Base-by-base conservation (phyloP, 2,113 vertebrate genomes). In the Menidia beryllina region DNA sequence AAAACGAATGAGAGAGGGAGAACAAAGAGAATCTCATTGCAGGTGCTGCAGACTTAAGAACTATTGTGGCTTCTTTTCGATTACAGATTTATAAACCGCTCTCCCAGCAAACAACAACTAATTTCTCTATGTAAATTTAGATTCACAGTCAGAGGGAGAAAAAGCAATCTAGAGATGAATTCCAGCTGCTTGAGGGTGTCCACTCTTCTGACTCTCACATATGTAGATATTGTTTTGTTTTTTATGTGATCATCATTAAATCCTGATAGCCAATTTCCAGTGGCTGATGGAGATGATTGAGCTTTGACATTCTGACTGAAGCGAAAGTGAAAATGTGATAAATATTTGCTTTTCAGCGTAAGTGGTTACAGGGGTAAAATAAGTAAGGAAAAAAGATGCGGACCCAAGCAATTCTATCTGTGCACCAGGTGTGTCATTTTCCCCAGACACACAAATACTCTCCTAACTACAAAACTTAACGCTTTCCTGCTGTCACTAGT, bases 21-120 rank as follows among this genome's bases (percentile, higher is more conserved):
- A 89, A 83, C 75, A 82, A 83, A 86, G 62, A 58, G 45, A 73
- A 75, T 70, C 43, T 54, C 63, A 62, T 75, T 50, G 77, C 82
- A 85, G 88, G 76, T 86, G 66, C 14, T 4, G 14, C 41, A 53
- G 69, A 61, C 61, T 74, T 38, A 55, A 77, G 73, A 73, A 73
- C 59, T 24, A 63, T 30, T 59, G 50, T 48, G 36, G n/a, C 68
- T 76, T 78, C 65, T 53, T 78, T 59, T 78, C 25, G 12, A 82
- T 85, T 82, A 59, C 21, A 34, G 59, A 81, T 76, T 77, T 67
- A 71, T 73, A 79, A 77, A 54, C 68, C 20, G 1, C 45, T 41
- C 25, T 54, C 23, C 58, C 26, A 34, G 47, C 45, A 27, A 48
- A 52, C 30, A 57, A 39, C 19, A 60, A 27, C 38, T 73, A 39